phyloP scores from a whole-genome alignment of 92 coral and sea anemone species.

The Palythoa caribaeorum region DNA sequence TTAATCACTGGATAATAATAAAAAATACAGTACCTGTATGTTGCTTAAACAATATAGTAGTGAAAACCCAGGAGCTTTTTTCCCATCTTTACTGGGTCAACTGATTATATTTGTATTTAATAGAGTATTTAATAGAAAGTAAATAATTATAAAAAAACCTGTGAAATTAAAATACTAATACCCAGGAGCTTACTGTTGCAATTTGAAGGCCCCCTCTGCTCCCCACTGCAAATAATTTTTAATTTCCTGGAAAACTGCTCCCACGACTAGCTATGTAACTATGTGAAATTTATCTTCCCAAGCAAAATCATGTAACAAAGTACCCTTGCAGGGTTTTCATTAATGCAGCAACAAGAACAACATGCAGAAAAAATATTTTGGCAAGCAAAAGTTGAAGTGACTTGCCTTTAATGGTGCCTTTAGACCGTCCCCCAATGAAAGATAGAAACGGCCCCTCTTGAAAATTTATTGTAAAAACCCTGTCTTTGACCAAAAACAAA shows the following conservation, averaged over 20 bases:
- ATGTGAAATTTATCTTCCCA: background rate
- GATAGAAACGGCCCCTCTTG: slow-evolving; percentile 8
- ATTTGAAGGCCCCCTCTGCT: slow-evolving; percentile 25
- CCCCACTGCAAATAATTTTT: slow-evolving; percentile 25
- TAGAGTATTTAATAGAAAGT: slow-evolving; percentile 12
- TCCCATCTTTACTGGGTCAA: background rate
- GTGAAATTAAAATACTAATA: slow-evolving; percentile 17
- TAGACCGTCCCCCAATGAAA: background rate
- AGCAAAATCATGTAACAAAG: slow-evolving; percentile 19
- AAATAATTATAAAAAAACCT: slow-evolving; percentile 1
- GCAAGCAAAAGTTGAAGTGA: slow-evolving; percentile 8
- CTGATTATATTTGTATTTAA: slow-evolving; percentile 12
- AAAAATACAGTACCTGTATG: slow-evolving; percentile 19
- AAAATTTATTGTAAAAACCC: background rate
- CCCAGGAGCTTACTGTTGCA: slow-evolving; percentile 28
- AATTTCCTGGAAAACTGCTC: slow-evolving; percentile 15
- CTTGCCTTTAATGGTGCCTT: slow-evolving; percentile 1
- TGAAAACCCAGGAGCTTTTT: slow-evolving; percentile 21
- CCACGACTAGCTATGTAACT: slow-evolving; percentile 8
- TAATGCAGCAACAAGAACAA: slow-evolving; percentile 22
- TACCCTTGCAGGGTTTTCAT: slow-evolving; percentile 24
- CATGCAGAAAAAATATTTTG: background rate
- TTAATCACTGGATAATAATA: slow-evolving; percentile 16
- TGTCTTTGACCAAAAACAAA: slow-evolving; percentile 3
- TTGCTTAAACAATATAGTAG: slow-evolving; percentile 14